phyloP scores from a whole-genome alignment of 2,113 vertebrate genomes.

The Aplodontia rufa region DNA sequence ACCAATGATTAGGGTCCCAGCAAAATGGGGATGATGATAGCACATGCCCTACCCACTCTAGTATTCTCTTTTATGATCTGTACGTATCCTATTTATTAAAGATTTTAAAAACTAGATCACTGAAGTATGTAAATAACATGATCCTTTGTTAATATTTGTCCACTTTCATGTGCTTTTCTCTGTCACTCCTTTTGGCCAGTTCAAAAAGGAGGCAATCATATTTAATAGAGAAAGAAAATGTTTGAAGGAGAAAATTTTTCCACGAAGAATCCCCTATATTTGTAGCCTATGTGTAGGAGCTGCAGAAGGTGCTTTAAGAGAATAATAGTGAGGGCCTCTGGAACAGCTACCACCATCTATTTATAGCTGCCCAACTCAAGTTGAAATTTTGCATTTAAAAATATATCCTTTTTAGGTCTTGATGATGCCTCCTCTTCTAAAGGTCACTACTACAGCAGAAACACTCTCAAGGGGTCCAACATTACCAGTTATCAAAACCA shows the following conservation, averaged over 20 bases:
- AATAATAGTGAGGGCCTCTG: not conserved
- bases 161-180: not conserved
- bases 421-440: not conserved
- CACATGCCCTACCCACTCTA: accelerated
- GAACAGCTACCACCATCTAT: not conserved
- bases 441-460: not conserved
- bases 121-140: not conserved
- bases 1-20: not conserved
- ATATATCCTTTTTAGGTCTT: not conserved
- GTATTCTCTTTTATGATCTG: not conserved
- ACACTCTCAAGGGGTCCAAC: not conserved
- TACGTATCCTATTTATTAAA: not conserved
- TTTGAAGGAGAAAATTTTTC: not conserved
- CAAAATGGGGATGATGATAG: not conserved
- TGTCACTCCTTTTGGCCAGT: not conserved
- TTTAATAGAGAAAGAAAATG: not conserved
- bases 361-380: not conserved
- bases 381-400: not conserved
- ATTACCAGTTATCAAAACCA: not conserved
- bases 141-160: not conserved
- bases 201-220: not conserved
- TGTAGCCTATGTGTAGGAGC: too few relatives aligned
- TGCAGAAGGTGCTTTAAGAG: not conserved
- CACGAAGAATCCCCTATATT: not conserved
- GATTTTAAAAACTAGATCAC: not conserved